Evolutionary conservation across 2,888 invertebrate species (phyloP).

Genomic region (Nysson spinosus): DNA sequence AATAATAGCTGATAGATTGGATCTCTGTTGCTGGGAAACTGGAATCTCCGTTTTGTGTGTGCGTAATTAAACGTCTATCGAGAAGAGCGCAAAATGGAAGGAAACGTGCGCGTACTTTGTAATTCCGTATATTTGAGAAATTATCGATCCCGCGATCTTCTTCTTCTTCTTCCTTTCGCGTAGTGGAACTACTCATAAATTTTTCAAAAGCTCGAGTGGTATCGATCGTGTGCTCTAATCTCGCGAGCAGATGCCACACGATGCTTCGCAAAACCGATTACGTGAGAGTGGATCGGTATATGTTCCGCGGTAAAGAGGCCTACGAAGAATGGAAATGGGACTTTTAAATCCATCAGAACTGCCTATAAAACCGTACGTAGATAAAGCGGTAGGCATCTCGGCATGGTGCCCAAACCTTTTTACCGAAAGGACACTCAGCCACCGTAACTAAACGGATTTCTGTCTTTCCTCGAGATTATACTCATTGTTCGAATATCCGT

Average conservation of each 20-base stretch:
- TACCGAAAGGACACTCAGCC: conserved; percentile 54
- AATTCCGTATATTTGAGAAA: conserved; percentile 28
- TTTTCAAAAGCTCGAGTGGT: conserved; percentile 56
- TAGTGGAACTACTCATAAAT: conserved; percentile 48
- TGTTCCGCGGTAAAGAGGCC: conserved; percentile 53
- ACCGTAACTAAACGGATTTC: conserved; percentile 64
- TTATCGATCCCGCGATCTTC: conserved; percentile 36
- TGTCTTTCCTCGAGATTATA: conserved; percentile 28
- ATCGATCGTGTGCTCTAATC: conserved; percentile 61
- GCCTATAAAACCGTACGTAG: conserved; percentile 50
- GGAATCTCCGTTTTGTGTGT: neutral
- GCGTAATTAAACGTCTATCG: conserved; percentile 15
- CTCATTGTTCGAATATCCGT: conserved; percentile 38
- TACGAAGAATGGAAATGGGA: conserved; percentile 52
- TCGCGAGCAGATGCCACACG: conserved; percentile 64
- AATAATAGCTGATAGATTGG: neutral
- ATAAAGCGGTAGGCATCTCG: conserved; percentile 47
- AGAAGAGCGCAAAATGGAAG: neutral
- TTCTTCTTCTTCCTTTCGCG: conserved; percentile 39
- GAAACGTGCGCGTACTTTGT: conserved; percentile 1
- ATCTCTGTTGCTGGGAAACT: neutral
- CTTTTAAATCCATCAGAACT: conserved; percentile 61
- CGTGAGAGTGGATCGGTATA: conserved; percentile 45
- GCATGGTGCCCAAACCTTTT: conserved; percentile 44
- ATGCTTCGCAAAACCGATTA: conserved; percentile 61